Evolutionary conservation across 2,888 invertebrate genomes (phyloP), one percentile per base, ranked within the genome.

Genomic region (Ceriagrion tenellum): DNA sequence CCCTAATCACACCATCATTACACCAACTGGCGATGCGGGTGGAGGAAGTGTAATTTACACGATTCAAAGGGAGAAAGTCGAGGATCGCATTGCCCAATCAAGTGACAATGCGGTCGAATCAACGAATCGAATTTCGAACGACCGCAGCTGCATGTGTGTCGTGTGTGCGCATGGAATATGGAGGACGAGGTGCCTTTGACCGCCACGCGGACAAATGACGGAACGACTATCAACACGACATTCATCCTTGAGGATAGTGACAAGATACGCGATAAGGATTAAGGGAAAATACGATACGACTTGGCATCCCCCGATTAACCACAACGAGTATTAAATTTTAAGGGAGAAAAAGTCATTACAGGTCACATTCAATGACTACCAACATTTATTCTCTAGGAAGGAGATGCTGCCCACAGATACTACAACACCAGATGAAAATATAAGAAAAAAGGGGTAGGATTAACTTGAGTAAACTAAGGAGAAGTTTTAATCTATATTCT

Each of bases 61-160:
- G 81, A 23, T 35, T 30, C 16, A 35, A 81, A 81, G 8, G 16
- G 40, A 91, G 63, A 35, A 91, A 91, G 26, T 63, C 63, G 26
- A 35, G 63, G 63, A 91, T 91, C 63, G 40, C 20, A 26, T 63
- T 40, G n/a, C 63, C 63, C 35, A 91, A 91, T 63, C 91, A 91
- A 63, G 63, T 47, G 47, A 91, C 91, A 91, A 63, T 91, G 63
- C 91, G 63, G 63, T 91, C 63, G 59, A 91, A 59, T 40, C 91
- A 91, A 47, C 91, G 91, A 91, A 63, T 63, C 63, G 63, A 23
- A 69, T 69, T 91, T 40, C 63, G 40, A 40, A 40, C 63, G 35
- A 69, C 91, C 35, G 40, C 91, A 91, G 63, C 91, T 47, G 40
- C 40, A 63, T 12, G 59, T n/a, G 47, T 47, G 91, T 81, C 13